phyloP scores from a whole-genome alignment of 2,888 invertebrate species.

The Meghimatium bilineatum region DNA sequence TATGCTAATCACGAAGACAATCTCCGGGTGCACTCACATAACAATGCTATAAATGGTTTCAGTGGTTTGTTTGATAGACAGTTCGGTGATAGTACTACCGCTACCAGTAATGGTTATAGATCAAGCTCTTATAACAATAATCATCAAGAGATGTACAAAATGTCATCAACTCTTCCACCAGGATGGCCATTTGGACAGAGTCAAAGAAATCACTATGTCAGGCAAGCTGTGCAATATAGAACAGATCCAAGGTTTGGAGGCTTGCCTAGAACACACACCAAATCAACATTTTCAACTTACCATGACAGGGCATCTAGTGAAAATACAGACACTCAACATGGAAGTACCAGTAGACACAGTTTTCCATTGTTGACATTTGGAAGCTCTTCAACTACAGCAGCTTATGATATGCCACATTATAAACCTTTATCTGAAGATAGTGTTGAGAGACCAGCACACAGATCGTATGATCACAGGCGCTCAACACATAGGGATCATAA shows the following conservation, averaged over 20 bases:
- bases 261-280: not conserved
- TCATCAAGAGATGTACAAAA: not conserved
- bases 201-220: not conserved
- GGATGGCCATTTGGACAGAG: constrained; percentile 9
- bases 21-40: not conserved
- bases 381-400: not conserved
- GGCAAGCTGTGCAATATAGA: not conserved
- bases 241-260: not conserved
- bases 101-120: not conserved
- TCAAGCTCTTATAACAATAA: not conserved
- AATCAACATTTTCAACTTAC: not conserved
- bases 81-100: not conserved
- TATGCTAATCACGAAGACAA: not conserved
- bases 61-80: not conserved
- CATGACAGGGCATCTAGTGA: not conserved
- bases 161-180: not conserved
- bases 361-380: not conserved
- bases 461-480: not conserved
- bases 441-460: no score
- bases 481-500: not conserved
- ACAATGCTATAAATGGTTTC: not conserved
- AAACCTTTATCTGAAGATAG: not conserved
- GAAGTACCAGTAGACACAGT: not conserved
- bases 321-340: not conserved
- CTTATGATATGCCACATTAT: not conserved